These are phyloP conservation scores for Columbina picui DNA, from an alignment of 2,113 vertebrate genomes.

Conservation along the genomic window DNA sequence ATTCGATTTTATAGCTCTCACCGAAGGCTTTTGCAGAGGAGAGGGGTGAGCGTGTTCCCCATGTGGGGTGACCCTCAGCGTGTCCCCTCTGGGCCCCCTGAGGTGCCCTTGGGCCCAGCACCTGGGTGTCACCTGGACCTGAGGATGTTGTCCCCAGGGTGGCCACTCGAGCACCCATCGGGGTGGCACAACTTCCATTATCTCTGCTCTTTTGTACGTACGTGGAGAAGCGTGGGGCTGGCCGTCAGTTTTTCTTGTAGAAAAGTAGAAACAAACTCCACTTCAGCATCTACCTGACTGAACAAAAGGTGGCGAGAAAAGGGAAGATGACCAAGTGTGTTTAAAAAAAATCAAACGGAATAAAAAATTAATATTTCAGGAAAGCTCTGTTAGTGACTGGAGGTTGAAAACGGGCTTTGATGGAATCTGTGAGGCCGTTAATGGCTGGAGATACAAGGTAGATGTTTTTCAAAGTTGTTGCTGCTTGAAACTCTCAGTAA, in stretches of 20 bases:
- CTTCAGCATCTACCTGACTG: background rate
- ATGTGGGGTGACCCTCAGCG: background rate
- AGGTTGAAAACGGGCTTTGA: background rate
- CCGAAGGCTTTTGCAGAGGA: background rate
- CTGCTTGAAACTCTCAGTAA: background rate
- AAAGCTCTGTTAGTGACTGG: background rate
- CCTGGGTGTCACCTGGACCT: background rate
- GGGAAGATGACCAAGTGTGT: background rate
- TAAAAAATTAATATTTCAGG: background rate
- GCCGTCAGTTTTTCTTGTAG: background rate
- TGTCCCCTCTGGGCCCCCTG: too few relatives aligned
- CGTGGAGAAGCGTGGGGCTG: too few relatives aligned
- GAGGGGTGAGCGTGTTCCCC: background rate
- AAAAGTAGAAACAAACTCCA: background rate
- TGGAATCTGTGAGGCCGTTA: background rate
- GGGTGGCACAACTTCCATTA: accelerated
- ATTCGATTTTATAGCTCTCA: background rate
- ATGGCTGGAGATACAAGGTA: background rate
- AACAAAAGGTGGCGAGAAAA: background rate
- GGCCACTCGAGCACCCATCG: accelerated
- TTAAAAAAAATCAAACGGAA: background rate
- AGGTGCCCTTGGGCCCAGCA: background rate
- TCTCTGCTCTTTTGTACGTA: accelerated
- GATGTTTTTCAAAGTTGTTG: background rate
- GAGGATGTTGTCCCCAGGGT: accelerated